Percentiles rank a stretch among this genome's conserved stretches.
phyloP scores from a whole-genome alignment of 2,113 vertebrate genomes.

The Cololabis saira region DNA sequence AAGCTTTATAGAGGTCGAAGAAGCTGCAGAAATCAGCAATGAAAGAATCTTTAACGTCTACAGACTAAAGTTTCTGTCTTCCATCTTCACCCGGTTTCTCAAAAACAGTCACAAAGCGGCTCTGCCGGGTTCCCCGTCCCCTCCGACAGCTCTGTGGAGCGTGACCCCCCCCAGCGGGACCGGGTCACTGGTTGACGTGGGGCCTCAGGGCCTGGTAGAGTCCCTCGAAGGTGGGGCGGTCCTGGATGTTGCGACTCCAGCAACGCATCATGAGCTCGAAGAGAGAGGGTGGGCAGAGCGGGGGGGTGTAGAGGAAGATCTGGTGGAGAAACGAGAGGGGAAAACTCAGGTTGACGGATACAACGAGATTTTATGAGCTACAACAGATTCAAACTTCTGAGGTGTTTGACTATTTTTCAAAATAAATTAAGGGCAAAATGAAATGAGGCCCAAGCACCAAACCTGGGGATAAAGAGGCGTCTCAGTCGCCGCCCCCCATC shows the following conservation, averaged over 20 bases:
- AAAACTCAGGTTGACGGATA: accelerated
- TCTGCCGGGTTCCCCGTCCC: neutral
- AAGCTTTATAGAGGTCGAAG: neutral
- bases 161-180: conserved; percentile 30
- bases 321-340: conserved; percentile 22
- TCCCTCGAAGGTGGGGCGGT: conserved; percentile 83
- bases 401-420: too few species aligned
- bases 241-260: conserved; percentile 84
- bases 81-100: conserved; percentile 1
- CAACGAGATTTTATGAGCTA: too few species aligned
- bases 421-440: too few species aligned
- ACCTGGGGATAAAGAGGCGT: too few species aligned
- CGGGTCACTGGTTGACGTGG: conserved; percentile 80
- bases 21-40: conserved; percentile 26
- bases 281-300: conserved; percentile 83
- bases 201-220: conserved; percentile 84
- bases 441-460: too few species aligned
- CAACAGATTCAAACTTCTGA: too few species aligned
- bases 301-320: conserved; percentile 85
- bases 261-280: conserved; percentile 88
- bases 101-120: neutral
- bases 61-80: neutral
- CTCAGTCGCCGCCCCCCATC: too few species aligned
- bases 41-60: neutral
- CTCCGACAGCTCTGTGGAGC: conserved; percentile 4